Percentiles rank a stretch among this genome's conserved stretches.
Evolutionary conservation across 1,140 invertebrate genomes (phyloP).

Genomic region (Bombus breviceps): DNA sequence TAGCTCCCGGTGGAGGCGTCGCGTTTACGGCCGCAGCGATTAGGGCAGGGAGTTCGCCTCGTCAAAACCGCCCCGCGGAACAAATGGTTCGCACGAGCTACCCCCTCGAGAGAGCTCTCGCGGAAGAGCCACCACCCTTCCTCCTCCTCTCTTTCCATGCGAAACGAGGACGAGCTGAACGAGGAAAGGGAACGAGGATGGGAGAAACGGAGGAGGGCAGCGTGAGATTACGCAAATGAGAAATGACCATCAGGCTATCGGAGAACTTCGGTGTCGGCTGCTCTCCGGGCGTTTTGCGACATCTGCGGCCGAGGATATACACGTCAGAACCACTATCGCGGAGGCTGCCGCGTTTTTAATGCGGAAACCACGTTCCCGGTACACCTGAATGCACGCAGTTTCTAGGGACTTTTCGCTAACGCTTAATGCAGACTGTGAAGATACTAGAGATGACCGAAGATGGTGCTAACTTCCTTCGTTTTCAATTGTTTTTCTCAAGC

Average conservation of each 20-base stretch:
- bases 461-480: not conserved
- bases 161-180: slow-evolving; percentile 13
- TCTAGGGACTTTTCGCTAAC: not conserved
- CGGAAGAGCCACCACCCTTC: slow-evolving; percentile 39
- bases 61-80: slow-evolving; percentile 77
- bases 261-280: slow-evolving; percentile 71
- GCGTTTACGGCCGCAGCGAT: slow-evolving; percentile 59
- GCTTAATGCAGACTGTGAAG: not conserved
- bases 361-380: not conserved
- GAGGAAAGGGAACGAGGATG: slow-evolving; percentile 68
- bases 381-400: slow-evolving; percentile 21
- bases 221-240: slow-evolving; percentile 82
- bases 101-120: slow-evolving; percentile 21
- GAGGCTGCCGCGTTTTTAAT: slow-evolving; percentile 32
- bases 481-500: too few relatives aligned
- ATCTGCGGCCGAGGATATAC: slow-evolving; percentile 54
- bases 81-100: slow-evolving; percentile 71
- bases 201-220: slow-evolving; percentile 29
- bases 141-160: slow-evolving; percentile 1
- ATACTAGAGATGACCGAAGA: not conserved
- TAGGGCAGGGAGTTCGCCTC: slow-evolving; percentile 60
- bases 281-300: slow-evolving; percentile 60
- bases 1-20: slow-evolving; percentile 68
- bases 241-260: slow-evolving; percentile 80
- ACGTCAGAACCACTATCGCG: slow-evolving; percentile 37